These are phyloP conservation scores for Sycophila sp. DNA, from an alignment of 1,140 invertebrate species.

Conservation along the genomic window DNA sequence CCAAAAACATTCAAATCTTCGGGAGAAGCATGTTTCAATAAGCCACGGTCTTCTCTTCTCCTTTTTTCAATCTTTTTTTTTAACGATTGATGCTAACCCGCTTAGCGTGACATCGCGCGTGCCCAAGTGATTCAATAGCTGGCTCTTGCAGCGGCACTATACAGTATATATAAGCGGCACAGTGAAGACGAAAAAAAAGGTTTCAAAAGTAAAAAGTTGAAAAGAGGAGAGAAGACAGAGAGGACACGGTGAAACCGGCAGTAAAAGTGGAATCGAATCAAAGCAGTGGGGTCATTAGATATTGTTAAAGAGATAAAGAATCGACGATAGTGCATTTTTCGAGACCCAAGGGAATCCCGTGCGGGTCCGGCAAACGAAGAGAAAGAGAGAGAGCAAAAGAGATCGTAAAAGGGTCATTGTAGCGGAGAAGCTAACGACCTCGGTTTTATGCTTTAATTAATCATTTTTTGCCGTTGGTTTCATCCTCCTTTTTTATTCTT, in stretches of 20 bases:
- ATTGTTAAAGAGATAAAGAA: not conserved
- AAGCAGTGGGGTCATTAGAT: no score
- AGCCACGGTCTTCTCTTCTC: not conserved
- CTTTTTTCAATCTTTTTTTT: slow-evolving; percentile 29
- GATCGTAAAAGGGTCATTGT: not conserved
- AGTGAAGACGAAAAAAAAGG: not conserved
- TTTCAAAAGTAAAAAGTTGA: not conserved
- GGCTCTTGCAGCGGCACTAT: not conserved
- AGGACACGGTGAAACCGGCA: no score
- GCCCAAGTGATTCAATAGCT: not conserved
- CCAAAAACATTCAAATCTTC: no score
- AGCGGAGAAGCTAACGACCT: no score
- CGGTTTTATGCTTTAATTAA: not conserved
- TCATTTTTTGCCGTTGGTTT: no score
- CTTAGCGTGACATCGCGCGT: slow-evolving; percentile 10
- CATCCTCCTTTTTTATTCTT: no score
- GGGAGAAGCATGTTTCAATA: not conserved
- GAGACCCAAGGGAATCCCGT: no score
- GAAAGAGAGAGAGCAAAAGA: not conserved
- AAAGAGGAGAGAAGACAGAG: not conserved
- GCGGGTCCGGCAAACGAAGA: no score
- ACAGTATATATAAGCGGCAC: not conserved
- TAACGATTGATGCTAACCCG: slow-evolving; percentile 38
- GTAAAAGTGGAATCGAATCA: no score
- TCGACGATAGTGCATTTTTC: not conserved